phyloP scores from a whole-genome alignment of 2,113 vertebrate genomes.

The Progne subis region DNA sequence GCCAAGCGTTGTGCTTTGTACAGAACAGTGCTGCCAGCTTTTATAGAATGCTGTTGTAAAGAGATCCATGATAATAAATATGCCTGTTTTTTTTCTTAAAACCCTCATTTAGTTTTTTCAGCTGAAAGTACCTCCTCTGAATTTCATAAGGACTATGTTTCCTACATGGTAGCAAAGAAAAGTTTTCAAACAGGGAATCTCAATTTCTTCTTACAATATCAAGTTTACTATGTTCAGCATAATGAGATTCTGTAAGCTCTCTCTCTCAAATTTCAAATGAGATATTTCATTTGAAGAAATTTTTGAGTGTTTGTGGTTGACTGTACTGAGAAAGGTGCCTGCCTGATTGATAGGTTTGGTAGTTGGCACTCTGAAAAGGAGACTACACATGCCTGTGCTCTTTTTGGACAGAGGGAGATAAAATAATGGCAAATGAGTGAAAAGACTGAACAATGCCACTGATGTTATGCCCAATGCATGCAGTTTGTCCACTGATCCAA shows the following conservation, averaged over 20 bases:
- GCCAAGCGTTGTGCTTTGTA: background rate
- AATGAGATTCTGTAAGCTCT: background rate
- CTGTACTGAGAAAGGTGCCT: background rate
- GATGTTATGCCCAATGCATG: background rate
- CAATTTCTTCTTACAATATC: background rate
- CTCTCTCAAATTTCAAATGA: background rate
- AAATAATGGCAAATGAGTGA: background rate
- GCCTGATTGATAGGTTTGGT: background rate
- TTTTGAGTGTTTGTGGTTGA: background rate
- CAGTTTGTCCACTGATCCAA: background rate
- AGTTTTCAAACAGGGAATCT: background rate
- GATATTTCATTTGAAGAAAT: background rate
- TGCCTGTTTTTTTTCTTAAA: background rate
- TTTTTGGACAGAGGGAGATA: background rate
- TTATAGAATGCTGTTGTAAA: background rate
- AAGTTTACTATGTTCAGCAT: background rate
- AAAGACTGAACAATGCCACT: background rate
- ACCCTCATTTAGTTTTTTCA: background rate
- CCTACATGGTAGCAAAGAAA: background rate
- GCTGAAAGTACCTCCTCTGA: background rate
- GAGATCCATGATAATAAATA: background rate
- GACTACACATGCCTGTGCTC: background rate
- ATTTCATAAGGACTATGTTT: background rate
- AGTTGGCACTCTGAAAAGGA: background rate
- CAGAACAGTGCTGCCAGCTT: background rate